phyloP scores from a whole-genome alignment of 2,113 vertebrate species.

The Eudorcas thomsonii region DNA sequence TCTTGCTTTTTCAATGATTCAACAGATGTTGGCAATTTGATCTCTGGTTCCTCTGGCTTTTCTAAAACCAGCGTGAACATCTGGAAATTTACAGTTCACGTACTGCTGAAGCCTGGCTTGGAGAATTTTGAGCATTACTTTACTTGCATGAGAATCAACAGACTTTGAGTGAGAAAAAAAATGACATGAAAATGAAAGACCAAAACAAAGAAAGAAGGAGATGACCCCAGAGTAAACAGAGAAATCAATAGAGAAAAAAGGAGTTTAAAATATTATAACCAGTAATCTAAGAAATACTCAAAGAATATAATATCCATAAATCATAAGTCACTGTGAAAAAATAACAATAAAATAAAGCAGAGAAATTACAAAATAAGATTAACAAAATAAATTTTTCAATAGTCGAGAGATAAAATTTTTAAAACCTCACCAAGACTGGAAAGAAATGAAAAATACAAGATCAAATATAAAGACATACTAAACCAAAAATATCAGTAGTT shows the following conservation, averaged over 20 bases:
- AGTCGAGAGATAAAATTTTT: constrained; percentile 28
- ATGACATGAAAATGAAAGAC: neutral
- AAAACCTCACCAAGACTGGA: neutral
- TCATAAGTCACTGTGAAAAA: neutral
- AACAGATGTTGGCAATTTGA: neutral
- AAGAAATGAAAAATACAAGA: constrained; percentile 42
- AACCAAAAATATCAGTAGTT: constrained; percentile 10
- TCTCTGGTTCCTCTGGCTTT: neutral
- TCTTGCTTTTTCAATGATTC: neutral
- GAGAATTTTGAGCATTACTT: neutral
- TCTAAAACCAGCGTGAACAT: neutral
- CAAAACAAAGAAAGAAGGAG: neutral
- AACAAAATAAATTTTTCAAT: constrained; percentile 43
- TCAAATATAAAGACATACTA: neutral
- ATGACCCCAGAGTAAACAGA: neutral
- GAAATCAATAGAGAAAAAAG: neutral
- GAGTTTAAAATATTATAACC: constrained; percentile 3
- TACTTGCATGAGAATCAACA: neutral
- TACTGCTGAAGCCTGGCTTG: neutral
- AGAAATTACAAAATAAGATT: constrained; percentile 38
- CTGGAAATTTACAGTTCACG: neutral
- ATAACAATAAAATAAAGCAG: neutral
- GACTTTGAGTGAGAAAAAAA: neutral
- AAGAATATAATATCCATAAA: neutral
- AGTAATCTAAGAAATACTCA: neutral